phyloP scores from a whole-genome alignment of 2,113 vertebrate species.

The Dasyornis broadbenti region DNA sequence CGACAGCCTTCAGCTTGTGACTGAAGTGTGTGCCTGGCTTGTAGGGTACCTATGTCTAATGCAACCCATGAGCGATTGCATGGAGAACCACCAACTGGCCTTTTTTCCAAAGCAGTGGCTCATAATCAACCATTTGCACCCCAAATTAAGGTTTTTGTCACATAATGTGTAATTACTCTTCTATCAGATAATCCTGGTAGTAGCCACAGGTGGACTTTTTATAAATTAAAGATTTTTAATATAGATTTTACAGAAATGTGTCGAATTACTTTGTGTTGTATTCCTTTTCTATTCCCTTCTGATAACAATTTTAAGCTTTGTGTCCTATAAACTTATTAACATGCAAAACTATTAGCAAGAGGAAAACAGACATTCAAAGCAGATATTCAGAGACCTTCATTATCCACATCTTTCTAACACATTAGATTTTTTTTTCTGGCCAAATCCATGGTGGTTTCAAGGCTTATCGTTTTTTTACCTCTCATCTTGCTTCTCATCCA shows the following conservation, averaged over 20 bases:
- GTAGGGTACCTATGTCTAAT: not conserved
- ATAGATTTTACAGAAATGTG: not conserved
- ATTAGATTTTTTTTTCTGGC: not conserved
- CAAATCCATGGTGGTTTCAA: not conserved
- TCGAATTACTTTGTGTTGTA: not conserved
- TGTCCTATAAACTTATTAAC: not conserved
- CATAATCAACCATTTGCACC: not conserved
- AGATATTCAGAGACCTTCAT: not conserved
- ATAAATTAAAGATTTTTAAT: not conserved
- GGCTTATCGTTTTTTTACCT: not conserved
- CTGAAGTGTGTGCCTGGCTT: not conserved
- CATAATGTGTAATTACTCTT: accelerated
- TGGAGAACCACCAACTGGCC: not conserved
- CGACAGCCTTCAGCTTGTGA: accelerated
- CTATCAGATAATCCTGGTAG: not conserved
- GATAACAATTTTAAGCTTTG: not conserved
- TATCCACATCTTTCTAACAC: not conserved
- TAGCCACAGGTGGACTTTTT: not conserved
- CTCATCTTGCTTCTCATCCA: not conserved
- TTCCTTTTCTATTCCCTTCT: not conserved
- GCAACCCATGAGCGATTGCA: not conserved
- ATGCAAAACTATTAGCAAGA: not conserved
- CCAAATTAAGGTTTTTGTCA: not conserved
- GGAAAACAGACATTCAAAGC: not conserved
- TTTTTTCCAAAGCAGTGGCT: not conserved